phyloP scores from a whole-genome alignment of 2,113 vertebrate genomes.

The Neodon shergylaensis region DNA sequence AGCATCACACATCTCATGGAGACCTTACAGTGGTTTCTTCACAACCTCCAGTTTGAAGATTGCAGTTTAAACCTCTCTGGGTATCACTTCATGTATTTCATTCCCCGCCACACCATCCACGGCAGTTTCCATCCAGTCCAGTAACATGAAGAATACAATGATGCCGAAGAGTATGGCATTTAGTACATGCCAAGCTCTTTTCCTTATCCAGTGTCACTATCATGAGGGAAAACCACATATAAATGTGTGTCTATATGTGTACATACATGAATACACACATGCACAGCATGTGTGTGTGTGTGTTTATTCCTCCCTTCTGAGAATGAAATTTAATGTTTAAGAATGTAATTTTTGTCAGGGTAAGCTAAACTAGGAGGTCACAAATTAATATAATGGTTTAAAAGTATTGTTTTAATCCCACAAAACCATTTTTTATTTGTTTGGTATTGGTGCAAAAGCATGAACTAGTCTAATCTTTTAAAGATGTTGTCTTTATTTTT shows the following conservation, averaged over 20 bases:
- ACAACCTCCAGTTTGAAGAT: not conserved
- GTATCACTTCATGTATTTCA: not conserved
- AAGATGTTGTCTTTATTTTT: not conserved
- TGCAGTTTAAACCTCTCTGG: not conserved
- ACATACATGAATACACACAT: not conserved
- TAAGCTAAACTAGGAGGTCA: not conserved
- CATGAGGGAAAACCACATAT: not conserved
- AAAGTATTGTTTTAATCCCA: not conserved
- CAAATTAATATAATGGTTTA: not conserved
- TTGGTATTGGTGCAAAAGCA: accelerated
- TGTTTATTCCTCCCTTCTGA: not conserved
- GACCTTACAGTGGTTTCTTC: not conserved
- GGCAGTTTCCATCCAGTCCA: not conserved
- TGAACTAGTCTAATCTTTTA: not conserved
- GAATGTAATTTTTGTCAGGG: not conserved
- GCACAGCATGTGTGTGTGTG: no score
- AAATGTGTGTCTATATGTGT: no score
- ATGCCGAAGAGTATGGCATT: not conserved
- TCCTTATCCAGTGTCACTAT: not conserved
- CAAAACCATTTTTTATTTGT: not conserved
- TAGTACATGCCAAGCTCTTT: not conserved
- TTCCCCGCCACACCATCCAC: not conserved
- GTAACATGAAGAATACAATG: not conserved
- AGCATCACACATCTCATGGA: not conserved
- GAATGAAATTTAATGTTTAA: not conserved